Conservation (phyloP, 2,888 invertebrate genomes). For the Amiota communis region DNA sequence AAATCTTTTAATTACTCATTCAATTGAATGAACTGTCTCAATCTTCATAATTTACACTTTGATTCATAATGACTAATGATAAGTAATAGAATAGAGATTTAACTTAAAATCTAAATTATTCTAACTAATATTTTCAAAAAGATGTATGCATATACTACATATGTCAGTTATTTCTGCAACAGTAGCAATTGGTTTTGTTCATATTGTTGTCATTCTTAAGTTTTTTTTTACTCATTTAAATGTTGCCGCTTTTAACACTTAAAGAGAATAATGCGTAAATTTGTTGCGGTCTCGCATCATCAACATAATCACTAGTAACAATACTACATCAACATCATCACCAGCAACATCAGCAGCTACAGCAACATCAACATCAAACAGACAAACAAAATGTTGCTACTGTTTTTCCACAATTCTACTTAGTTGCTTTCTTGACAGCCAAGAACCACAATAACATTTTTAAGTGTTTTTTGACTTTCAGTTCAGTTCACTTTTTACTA, state of each 20-base stretch:
- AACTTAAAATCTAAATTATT: too few species aligned
- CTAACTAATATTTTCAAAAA: too few species aligned
- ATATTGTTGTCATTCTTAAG: neutral
- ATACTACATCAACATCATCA: constrained; percentile 63
- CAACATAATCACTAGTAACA: constrained; percentile 65
- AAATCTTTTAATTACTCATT: too few species aligned
- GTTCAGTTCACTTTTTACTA: too few species aligned
- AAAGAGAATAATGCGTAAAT: constrained; percentile 64
- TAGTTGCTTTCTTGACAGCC: constrained; percentile 20
- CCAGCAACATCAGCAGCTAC: constrained; percentile 66
- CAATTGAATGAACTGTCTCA: too few species aligned
- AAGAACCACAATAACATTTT: constrained; percentile 10
- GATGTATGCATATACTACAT: too few species aligned
- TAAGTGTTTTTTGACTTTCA: too few species aligned
- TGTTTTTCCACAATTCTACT: constrained; percentile 48
- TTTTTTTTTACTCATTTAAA: neutral
- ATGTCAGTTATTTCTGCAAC: too few species aligned
- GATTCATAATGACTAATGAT: too few species aligned
- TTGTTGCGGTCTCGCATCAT: constrained; percentile 63
- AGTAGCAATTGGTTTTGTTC: too few species aligned
- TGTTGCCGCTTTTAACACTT: constrained; percentile 45
- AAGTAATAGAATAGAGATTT: too few species aligned
- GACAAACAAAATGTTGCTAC: constrained; percentile 61
- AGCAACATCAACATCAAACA: constrained; percentile 65
- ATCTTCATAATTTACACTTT: too few species aligned